Base-by-base conservation (phyloP, 2,113 vertebrate species). In the Alectura lathami region DNA sequence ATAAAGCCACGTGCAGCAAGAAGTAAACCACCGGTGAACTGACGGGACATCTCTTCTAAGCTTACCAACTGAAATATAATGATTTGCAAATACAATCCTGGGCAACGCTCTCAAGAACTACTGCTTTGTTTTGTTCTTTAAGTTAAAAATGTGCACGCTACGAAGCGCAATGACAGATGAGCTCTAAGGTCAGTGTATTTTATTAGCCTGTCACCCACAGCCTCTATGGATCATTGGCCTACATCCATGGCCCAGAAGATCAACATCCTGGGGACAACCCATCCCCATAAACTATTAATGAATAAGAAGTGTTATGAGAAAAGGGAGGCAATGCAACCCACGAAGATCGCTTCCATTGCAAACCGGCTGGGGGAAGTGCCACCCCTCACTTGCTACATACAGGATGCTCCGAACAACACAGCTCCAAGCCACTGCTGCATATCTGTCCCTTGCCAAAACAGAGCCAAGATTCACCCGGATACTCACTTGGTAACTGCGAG, bases 401-500 rank as follows among this genome's bases (percentile, higher is more conserved):
- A 30, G 24, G 66, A 32, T 13, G 9, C 81, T 84, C 59, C 47
- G 47, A 51, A 60, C 23, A 76, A 10, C 9, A 24, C 0, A 2
- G 36, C 27, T 78, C 9, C 53, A 47, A 76, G 42, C 34, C 34
- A 4, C 26, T 23, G 83, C 32, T 13, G 11, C 15, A 47, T 57
- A 16, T 17, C 17, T 50, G 51, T 27, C 9, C 54, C 29, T 32
- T 45, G 24, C 14, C 18, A 68, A 63, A 91, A 48, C 5, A 60
- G 2, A 3, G 34, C 18, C 64, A 1, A 64, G 75, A 73, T 48
- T 79, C 64, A 89, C 4, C 32, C 83, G n/a, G 40, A 57, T 56
- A 93, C 98, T 96, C 97, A 99, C 99, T 98, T 98, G 88, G 98
- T 98, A 60, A 98, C 97, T 27, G 99, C 99, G 48, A 99, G 42